These are phyloP conservation scores for Bombus haemorrhoidalis DNA, from an alignment of 1,140 invertebrate species.

Conservation along the genomic window DNA sequence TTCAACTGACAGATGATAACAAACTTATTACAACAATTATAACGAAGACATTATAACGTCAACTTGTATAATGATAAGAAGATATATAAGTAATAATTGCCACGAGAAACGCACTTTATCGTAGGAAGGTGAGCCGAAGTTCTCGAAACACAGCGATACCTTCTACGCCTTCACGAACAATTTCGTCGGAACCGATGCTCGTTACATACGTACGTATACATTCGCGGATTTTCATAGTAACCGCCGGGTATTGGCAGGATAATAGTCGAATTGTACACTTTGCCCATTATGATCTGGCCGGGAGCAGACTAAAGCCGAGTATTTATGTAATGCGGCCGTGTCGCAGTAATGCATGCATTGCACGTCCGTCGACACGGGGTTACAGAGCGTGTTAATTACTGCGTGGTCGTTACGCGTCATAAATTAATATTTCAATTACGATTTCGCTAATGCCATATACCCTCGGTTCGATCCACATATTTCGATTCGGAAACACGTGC, in stretches of 20 bases:
- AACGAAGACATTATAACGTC: too few species aligned
- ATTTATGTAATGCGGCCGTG: constrained; percentile 77
- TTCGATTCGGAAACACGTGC: constrained; percentile 10
- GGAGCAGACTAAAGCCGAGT: constrained; percentile 73
- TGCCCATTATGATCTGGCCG: constrained; percentile 77
- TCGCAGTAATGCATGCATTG: constrained; percentile 79
- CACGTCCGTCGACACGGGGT: constrained; percentile 74
- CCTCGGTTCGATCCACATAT: constrained; percentile 55
- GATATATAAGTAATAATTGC: too few species aligned
- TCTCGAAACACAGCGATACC: neutral
- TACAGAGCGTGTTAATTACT: constrained; percentile 79
- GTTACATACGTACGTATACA: constrained; percentile 1
- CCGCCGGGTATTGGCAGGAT: constrained; percentile 67
- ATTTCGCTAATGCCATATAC: constrained; percentile 74
- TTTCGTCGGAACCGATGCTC: neutral
- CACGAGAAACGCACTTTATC: neutral
- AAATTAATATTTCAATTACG: constrained; percentile 80
- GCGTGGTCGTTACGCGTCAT: constrained; percentile 74
- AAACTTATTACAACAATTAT: too few species aligned
- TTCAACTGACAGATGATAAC: neutral
- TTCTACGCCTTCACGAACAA: neutral
- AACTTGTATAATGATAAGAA: too few species aligned
- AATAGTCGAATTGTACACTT: constrained; percentile 78
- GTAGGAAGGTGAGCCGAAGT: neutral
- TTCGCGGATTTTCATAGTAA: constrained; percentile 64